Percentiles rank a stretch among this genome's conserved stretches.
These are phyloP conservation scores for Drosophila hamatofila DNA, from an alignment of 2,888 invertebrate species.

Conservation along the genomic window DNA sequence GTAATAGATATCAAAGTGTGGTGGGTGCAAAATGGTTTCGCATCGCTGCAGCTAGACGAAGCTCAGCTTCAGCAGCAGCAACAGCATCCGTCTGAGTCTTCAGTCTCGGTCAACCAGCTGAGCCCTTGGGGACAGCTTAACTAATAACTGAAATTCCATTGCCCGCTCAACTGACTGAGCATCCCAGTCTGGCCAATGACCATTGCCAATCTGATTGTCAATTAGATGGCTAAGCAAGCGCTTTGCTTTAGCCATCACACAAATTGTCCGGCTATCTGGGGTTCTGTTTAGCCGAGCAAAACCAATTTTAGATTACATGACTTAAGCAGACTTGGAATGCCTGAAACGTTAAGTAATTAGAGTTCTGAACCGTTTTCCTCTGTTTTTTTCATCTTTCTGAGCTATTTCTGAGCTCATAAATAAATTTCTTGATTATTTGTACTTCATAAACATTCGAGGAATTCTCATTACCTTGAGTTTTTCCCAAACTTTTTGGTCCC, in stretches of 20 bases:
- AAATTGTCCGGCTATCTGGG: slow-evolving; percentile 10
- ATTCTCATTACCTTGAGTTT: neutral
- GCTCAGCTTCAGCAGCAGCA: neutral
- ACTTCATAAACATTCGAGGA: neutral
- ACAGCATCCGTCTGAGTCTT: neutral
- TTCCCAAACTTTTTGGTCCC: neutral
- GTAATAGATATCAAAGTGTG: slow-evolving; percentile 72
- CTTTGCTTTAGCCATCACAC: slow-evolving; percentile 13
- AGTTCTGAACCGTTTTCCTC: neutral
- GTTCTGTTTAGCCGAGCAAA: slow-evolving; percentile 14
- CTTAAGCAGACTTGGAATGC: neutral
- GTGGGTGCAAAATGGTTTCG: slow-evolving; percentile 52
- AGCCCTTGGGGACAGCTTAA: slow-evolving; percentile 35
- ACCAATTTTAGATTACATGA: slow-evolving; percentile 17
- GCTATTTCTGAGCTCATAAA: neutral
- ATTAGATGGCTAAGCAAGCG: slow-evolving; percentile 47
- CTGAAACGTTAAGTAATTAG: neutral
- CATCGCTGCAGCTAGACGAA: slow-evolving; percentile 28
- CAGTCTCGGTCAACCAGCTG: neutral
- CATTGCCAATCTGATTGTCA: slow-evolving; percentile 62
- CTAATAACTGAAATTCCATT: slow-evolving; percentile 21
- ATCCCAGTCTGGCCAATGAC: slow-evolving; percentile 33
- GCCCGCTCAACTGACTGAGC: slow-evolving; percentile 35
- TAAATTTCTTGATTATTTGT: neutral
- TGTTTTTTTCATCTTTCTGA: neutral